Percentiles rank a stretch among this genome's conserved stretches.
Conservation (phyloP, 2,888 invertebrate species). For the Taenaris catops region DNA sequence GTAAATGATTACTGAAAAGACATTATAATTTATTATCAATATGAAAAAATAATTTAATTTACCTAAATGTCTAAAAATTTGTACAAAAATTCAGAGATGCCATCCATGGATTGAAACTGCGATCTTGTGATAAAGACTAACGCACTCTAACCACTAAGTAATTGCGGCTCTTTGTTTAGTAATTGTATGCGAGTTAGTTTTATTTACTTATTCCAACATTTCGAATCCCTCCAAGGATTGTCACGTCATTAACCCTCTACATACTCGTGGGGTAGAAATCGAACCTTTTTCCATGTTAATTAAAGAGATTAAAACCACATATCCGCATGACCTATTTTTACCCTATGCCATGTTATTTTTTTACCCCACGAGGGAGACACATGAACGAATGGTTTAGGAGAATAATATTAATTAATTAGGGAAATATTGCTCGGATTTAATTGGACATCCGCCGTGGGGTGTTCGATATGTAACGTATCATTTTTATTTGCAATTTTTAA, state of each 20-base stretch:
- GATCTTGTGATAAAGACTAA: too few relatives aligned
- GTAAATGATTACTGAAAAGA: too few relatives aligned
- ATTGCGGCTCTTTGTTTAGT: too few relatives aligned
- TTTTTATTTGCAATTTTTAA: conserved; percentile 13
- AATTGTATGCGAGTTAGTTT: too few relatives aligned
- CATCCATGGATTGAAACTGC: too few relatives aligned
- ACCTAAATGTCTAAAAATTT: too few relatives aligned
- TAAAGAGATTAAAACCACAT: conserved; percentile 65
- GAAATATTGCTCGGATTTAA: conserved; percentile 53
- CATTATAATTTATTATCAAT: too few relatives aligned
- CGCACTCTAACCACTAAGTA: too few relatives aligned
- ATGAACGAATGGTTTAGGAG: conserved; percentile 58
- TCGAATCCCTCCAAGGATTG: conserved; percentile 53
- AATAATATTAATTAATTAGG: conserved; percentile 69
- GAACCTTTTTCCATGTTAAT: conserved; percentile 71
- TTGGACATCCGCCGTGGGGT: conserved; percentile 39
- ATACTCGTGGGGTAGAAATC: conserved; percentile 53
- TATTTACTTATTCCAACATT: too few relatives aligned
- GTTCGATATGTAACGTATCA: conserved; percentile 7
- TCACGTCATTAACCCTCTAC: conserved; percentile 59
- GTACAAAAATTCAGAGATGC: too few relatives aligned
- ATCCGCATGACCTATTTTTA: conserved; percentile 69
- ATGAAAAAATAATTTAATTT: too few relatives aligned
- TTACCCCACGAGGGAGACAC: conserved; percentile 36
- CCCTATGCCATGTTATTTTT: conserved; percentile 49